A percentile compares a stretch with the other conserved stretches of the same genome.
Conservation (phyloP, 2,888 invertebrate species). For the Erebia palarica region DNA sequence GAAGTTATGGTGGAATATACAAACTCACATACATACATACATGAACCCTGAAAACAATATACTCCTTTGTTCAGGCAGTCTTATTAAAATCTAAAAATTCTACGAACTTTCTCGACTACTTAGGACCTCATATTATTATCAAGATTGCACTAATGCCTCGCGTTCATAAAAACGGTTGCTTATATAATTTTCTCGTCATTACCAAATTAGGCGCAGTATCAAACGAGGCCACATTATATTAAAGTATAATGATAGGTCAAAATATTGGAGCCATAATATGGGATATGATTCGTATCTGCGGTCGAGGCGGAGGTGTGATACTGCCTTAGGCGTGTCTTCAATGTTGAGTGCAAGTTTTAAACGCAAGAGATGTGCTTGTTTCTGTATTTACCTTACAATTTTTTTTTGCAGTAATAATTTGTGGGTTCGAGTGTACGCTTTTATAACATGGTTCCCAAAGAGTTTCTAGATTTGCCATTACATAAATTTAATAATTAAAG, state of each 20-base stretch:
- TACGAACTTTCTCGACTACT: not conserved
- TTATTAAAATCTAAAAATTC: not conserved
- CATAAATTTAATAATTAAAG: too few relatives aligned
- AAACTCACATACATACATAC: too few relatives aligned
- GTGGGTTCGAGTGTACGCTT: too few relatives aligned
- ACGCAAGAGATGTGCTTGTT: not conserved
- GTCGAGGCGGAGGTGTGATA: conserved; percentile 55
- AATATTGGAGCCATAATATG: conserved; percentile 30
- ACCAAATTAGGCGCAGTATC: conserved; percentile 31
- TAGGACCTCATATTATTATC: conserved; percentile 5
- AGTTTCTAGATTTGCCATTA: too few relatives aligned
- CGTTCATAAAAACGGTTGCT: conserved; percentile 1
- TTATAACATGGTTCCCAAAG: too few relatives aligned
- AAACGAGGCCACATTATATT: conserved; percentile 3
- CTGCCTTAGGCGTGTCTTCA: conserved; percentile 47
- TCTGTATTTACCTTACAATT: too few relatives aligned
- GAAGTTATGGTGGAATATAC: too few relatives aligned
- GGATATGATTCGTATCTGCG: conserved; percentile 32
- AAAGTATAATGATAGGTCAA: conserved; percentile 30
- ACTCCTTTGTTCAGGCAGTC: too few relatives aligned
- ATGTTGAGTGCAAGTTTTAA: conserved; percentile 6
- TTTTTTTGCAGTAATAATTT: too few relatives aligned
- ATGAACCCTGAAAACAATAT: too few relatives aligned
- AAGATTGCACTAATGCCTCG: conserved; percentile 5
- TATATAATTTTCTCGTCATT: conserved; percentile 25